These are phyloP conservation scores for Limnephilus marmoratus DNA, from an alignment of 2,888 invertebrate genomes.

Conservation along the genomic window DNA sequence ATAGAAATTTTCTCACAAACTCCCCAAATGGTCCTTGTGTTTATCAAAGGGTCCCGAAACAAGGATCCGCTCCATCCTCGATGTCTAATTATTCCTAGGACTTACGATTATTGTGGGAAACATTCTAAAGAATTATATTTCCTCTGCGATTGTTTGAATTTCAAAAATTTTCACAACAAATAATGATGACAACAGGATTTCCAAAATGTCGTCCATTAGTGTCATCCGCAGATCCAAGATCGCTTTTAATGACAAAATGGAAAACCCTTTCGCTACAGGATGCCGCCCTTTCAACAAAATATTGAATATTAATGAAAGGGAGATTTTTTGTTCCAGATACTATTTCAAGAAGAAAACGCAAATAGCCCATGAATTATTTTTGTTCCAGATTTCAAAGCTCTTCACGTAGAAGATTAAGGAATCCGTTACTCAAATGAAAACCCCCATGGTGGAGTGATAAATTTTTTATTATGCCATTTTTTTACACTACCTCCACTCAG, in stretches of 20 bases:
- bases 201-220: constrained; percentile 33
- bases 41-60: constrained; percentile 53
- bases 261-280: constrained; percentile 13
- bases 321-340: background rate
- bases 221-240: constrained; percentile 17
- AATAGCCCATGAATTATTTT: background rate
- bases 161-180: constrained; percentile 24
- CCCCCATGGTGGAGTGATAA: no score
- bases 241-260: constrained; percentile 30
- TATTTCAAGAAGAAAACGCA: background rate
- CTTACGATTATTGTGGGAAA: background rate
- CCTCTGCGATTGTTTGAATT: background rate
- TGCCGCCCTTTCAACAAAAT: background rate
- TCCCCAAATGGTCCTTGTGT: constrained; percentile 58
- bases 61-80: background rate
- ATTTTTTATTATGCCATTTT: no score
- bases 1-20: constrained; percentile 61
- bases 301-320: background rate
- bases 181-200: constrained; percentile 13
- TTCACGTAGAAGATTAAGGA: background rate
- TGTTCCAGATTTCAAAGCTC: background rate
- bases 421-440: background rate
- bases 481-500: no score
- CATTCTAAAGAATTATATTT: constrained; percentile 13
- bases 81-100: constrained; percentile 9